Evolutionary conservation across 2,888 invertebrate species (phyloP).

Genomic region (Lepidochrysops patricia): DNA sequence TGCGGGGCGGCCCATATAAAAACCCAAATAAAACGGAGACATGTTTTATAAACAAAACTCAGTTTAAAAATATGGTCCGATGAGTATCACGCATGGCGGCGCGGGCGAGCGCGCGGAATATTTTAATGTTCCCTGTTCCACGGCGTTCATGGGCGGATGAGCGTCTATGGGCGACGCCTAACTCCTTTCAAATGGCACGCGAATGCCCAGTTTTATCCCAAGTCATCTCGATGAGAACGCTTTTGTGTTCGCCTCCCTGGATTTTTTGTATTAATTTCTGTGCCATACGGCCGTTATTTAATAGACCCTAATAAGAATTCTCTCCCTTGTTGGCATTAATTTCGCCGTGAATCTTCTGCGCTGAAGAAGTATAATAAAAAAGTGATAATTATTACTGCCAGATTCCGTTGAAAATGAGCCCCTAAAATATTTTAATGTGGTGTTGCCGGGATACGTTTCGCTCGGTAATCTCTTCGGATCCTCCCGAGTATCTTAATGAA

Average conservation of each 20-base stretch:
- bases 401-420: conserved; percentile 42
- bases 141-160: conserved; percentile 40
- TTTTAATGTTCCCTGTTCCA: conserved; percentile 51
- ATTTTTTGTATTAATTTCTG: conserved; percentile 31
- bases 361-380: conserved; percentile 42
- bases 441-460: conserved; percentile 54
- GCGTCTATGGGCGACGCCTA: conserved; percentile 40
- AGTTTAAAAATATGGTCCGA: conserved; percentile 54
- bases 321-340: conserved; percentile 29
- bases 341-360: background rate
- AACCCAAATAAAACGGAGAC: conserved; percentile 30
- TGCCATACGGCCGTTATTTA: conserved; percentile 29
- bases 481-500: conserved; percentile 61
- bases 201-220: conserved; percentile 39
- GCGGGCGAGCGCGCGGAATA: conserved; percentile 52
- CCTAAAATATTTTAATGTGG: conserved; percentile 51
- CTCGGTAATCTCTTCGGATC: conserved; percentile 58
- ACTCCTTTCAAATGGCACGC: conserved; percentile 46
- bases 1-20: conserved; percentile 20
- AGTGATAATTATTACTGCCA: conserved; percentile 52
- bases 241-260: conserved; percentile 29
- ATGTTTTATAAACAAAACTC: conserved; percentile 51
- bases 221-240: conserved; percentile 32
- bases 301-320: conserved; percentile 47
- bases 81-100: conserved; percentile 44